Evolutionary conservation across 1,140 invertebrate genomes (phyloP).

Genomic region (Ceratina australensis): DNA sequence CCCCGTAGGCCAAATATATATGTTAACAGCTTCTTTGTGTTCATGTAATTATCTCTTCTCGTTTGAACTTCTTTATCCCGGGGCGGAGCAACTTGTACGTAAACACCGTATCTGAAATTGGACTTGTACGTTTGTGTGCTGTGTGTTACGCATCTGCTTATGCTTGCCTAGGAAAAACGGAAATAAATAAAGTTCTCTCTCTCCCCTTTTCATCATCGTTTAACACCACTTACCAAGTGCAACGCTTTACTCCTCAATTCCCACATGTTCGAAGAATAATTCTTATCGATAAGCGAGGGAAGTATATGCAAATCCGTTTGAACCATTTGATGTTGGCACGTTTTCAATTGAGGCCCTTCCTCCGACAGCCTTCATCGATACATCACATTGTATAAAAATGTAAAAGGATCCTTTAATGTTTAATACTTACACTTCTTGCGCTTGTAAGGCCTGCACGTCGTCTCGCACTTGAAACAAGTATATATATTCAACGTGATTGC

Average conservation of each 20-base stretch:
- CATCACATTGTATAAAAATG: background rate
- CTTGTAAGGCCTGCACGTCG: slow-evolving; percentile 77
- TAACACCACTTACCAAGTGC: slow-evolving; percentile 81
- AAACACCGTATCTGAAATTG: slow-evolving; percentile 77
- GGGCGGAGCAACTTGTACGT: slow-evolving; percentile 79
- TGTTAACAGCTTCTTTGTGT: slow-evolving; percentile 76
- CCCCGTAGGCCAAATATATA: slow-evolving; percentile 82
- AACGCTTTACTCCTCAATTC: slow-evolving; percentile 85
- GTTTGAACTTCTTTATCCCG: slow-evolving; percentile 81
- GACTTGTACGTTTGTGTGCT: slow-evolving; percentile 83
- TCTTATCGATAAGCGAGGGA: slow-evolving; percentile 82
- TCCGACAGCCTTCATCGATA: slow-evolving; percentile 45
- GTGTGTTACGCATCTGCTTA: slow-evolving; percentile 81
- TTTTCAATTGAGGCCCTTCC: slow-evolving; percentile 48
- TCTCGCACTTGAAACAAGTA: slow-evolving; percentile 82
- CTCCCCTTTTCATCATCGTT: background rate
- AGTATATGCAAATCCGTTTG: slow-evolving; percentile 86
- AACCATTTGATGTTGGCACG: slow-evolving; percentile 80
- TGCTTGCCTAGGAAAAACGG: slow-evolving; percentile 77
- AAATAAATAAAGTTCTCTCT: slow-evolving; percentile 1
- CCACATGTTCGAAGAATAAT: slow-evolving; percentile 90
- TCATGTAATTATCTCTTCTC: slow-evolving; percentile 78
- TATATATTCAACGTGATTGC: slow-evolving; percentile 81
- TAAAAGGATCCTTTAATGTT: no score
- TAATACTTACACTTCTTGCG: slow-evolving; percentile 67